Evolutionary conservation across 2,113 vertebrate species (phyloP), one percentile per base, ranked within the genome.

Genomic region (Collichthys lucidus): DNA sequence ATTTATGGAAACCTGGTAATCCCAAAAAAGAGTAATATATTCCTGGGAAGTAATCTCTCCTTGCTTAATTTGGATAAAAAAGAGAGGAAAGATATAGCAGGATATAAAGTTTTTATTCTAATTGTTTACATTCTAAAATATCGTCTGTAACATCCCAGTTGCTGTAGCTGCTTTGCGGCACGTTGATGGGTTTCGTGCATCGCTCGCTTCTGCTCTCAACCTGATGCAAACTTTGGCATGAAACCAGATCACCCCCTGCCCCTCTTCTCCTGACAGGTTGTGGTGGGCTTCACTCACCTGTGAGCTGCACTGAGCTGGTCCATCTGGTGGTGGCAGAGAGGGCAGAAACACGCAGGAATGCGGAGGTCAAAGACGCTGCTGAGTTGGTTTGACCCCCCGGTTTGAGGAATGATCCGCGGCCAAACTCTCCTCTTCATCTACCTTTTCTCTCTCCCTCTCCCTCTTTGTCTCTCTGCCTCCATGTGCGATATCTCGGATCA

Each of bases 401-500:
- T 17, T 70, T 31, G 62, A 83, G 35, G 50, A 81, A 55, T 44
- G 59, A 82, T 59, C 56, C 75, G 49, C 9, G 1, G 66, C 29
- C 16, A 52, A 46, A 64, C 52, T 35, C 49, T 52, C 15, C 7
- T 20, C 22, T 75, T 64, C 16, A 17, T 63, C 19, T 63, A 55
- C 40, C 19, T 44, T 49, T 19, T 29, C 53, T 50, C 53, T 50
- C 2, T 67, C 50, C 61, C 46, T 35, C 35, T 40, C 7, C 35
- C 35, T 44, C 17, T 49, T 11, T 44, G 19, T 57, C 26, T 74
- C 55, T 84, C 1, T 24, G 42, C 40, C 14, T 66, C 65, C 12
- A 10, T 59, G 68, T 69, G 81, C 40, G 65, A 77, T 73, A 26
- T 75, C 55, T 67, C 49, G 46, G 42, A 76, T 71, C 56, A 68